These are phyloP conservation scores for Formica aserva DNA, from an alignment of 2,888 invertebrate genomes.

Conservation along the genomic window DNA sequence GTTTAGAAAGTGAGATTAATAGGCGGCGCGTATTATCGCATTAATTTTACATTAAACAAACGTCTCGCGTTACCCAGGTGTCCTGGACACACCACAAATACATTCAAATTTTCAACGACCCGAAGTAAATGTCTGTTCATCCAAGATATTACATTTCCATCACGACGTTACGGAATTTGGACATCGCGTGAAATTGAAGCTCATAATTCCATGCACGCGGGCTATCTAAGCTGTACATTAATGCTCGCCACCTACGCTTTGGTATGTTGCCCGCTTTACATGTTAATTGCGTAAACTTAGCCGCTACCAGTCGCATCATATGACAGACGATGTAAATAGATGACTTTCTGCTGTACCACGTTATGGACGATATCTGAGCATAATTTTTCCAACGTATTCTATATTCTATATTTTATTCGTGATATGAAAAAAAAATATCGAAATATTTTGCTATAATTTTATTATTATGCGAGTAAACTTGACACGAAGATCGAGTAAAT, in stretches of 20 bases:
- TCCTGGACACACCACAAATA: conserved; percentile 42
- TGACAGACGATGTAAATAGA: background rate
- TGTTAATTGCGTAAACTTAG: conserved; percentile 60
- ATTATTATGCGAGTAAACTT: background rate
- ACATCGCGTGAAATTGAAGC: conserved; percentile 49
- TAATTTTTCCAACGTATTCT: background rate
- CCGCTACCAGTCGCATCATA: background rate
- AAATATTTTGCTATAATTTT: background rate
- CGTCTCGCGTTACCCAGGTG: conserved; percentile 26
- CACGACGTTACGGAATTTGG: conserved; percentile 43
- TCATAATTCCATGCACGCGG: conserved; percentile 66
- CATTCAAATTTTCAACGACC: conserved; percentile 44
- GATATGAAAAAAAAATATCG: background rate
- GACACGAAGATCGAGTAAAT: conserved; percentile 13
- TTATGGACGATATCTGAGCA: background rate
- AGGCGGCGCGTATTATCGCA: conserved; percentile 1
- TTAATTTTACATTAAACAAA: conserved; percentile 46
- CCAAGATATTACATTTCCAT: conserved; percentile 55
- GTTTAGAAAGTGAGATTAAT: conserved; percentile 21
- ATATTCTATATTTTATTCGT: background rate
- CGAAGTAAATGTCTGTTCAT: conserved; percentile 51
- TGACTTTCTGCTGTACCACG: background rate
- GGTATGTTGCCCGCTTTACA: conserved; percentile 44
- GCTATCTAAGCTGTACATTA: conserved; percentile 72
- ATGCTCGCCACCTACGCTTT: conserved; percentile 59